phyloP scores from a whole-genome alignment of 2,888 invertebrate species.

The Polia nebulosa region DNA sequence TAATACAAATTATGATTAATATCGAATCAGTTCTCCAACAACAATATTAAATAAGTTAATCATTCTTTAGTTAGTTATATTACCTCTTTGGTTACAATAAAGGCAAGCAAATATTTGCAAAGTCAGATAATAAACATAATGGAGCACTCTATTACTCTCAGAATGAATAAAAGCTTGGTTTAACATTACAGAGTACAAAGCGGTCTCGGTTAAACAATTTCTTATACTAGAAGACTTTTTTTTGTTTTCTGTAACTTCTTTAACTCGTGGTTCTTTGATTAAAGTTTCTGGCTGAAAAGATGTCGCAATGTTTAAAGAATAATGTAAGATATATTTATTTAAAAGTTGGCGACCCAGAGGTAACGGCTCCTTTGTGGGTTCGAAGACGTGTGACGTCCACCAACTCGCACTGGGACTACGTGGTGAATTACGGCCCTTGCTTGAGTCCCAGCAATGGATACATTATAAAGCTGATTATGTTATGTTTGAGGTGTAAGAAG shows the following conservation, averaged over 20 bases:
- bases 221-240: slow-evolving; percentile 15
- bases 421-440: no score
- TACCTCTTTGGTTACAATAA: slow-evolving; percentile 33
- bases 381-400: no score
- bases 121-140: slow-evolving; percentile 46
- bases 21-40: no score
- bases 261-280: background rate
- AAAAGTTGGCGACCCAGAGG: no score
- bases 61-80: slow-evolving; percentile 2
- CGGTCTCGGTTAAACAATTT: slow-evolving; percentile 44
- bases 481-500: no score
- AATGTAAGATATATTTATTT: no score
- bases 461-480: no score
- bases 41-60: slow-evolving; percentile 12
- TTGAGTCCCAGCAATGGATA: no score
- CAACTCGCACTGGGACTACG: no score
- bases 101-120: slow-evolving; percentile 41
- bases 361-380: no score
- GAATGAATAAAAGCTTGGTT: slow-evolving; percentile 49
- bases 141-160: slow-evolving; percentile 46
- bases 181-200: slow-evolving; percentile 33
- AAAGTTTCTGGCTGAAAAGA: background rate
- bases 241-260: slow-evolving; percentile 18
- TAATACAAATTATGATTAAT: no score
- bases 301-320: background rate